phyloP scores from a whole-genome alignment of 2,888 invertebrate species.

The Dynastes hyllus region DNA sequence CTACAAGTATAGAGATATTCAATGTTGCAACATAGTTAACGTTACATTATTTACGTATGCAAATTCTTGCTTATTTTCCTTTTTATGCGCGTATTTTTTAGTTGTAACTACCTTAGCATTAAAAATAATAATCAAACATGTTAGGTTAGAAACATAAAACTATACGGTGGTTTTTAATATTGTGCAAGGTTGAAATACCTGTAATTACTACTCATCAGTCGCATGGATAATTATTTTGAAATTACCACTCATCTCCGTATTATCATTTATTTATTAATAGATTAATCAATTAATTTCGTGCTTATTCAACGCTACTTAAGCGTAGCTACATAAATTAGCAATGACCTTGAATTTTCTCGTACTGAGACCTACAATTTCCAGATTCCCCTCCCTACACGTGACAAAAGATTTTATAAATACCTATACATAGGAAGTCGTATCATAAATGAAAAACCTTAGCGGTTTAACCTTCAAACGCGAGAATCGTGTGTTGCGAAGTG shows the following conservation, averaged over 20 bases:
- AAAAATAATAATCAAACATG: no score
- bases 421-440: conserved; percentile 18
- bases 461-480: conserved; percentile 25
- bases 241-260: background rate
- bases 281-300: conserved; percentile 24
- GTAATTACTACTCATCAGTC: background rate
- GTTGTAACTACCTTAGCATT: no score
- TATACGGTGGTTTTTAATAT: conserved; percentile 10
- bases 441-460: conserved; percentile 25
- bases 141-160: no score
- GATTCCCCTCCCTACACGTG: conserved; percentile 14
- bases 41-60: background rate
- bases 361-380: conserved; percentile 21
- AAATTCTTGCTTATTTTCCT: background rate
- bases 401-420: conserved; percentile 28
- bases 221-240: conserved; percentile 16
- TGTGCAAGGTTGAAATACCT: conserved; percentile 1
- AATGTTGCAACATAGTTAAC: no score
- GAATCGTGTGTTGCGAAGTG: conserved; percentile 14
- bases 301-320: conserved; percentile 2
- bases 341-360: conserved; percentile 22
- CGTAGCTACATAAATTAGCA: background rate
- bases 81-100: background rate
- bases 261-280: conserved; percentile 3
- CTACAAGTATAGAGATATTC: no score